Evolutionary conservation across 1,140 invertebrate species (phyloP).

Genomic region (Whitmania pigra): DNA sequence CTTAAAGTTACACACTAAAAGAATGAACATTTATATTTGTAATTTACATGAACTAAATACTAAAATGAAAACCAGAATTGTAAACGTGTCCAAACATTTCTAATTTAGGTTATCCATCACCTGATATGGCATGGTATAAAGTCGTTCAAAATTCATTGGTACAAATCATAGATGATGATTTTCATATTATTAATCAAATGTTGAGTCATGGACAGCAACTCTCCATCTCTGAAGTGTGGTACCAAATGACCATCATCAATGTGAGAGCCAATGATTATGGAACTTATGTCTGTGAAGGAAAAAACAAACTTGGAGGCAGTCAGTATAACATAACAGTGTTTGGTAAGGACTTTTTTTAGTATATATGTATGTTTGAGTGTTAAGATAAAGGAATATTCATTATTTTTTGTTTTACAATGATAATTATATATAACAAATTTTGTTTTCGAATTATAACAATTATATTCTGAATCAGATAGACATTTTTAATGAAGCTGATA

Average conservation of each 20-base stretch:
- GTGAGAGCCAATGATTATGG: conserved; percentile 36
- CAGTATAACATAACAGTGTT: conserved; percentile 29
- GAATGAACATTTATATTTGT: too few relatives aligned
- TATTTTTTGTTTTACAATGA: too few relatives aligned
- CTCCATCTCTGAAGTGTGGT: conserved; percentile 27
- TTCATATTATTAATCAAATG: conserved; percentile 33
- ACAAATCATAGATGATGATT: conserved; percentile 31
- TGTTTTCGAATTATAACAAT: background rate
- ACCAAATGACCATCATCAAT: conserved; percentile 27
- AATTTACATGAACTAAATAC: too few relatives aligned
- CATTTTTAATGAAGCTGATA: background rate
- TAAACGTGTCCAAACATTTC: background rate
- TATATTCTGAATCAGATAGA: background rate
- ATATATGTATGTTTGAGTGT: too few relatives aligned
- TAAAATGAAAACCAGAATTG: too few relatives aligned
- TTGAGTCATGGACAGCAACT: conserved; percentile 30
- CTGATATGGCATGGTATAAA: conserved; percentile 31
- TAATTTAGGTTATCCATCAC: conserved; percentile 31
- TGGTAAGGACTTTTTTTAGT: conserved; percentile 28
- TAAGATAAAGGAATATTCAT: too few relatives aligned
- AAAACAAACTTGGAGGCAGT: conserved; percentile 28
- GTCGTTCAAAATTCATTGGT: background rate
- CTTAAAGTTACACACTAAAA: too few relatives aligned
- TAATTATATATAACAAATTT: background rate
- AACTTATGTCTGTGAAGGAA: conserved; percentile 31